Evolutionary conservation across 2,888 invertebrate genomes (phyloP).

Genomic region (Euspilapteryx auroguttella): DNA sequence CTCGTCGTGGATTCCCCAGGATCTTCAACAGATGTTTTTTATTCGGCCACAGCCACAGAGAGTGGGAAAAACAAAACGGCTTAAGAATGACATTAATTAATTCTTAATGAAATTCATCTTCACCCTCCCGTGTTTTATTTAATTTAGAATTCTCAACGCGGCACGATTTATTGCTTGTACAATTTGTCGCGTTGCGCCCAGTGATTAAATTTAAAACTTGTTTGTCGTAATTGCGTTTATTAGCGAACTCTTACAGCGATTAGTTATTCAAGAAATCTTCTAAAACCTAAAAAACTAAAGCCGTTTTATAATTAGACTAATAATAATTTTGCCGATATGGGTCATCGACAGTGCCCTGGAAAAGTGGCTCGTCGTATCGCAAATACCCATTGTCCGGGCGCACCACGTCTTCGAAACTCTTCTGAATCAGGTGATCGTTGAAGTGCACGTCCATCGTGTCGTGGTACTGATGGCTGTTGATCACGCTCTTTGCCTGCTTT

Average conservation of each 20-base stretch:
- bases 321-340: slow-evolving; percentile 49
- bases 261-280: too few species aligned
- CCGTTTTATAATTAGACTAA: too few species aligned
- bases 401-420: slow-evolving; percentile 30
- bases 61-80: slow-evolving; percentile 53
- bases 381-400: slow-evolving; percentile 37
- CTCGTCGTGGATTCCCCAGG: slow-evolving; percentile 29
- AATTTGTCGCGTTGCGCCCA: slow-evolving; percentile 44
- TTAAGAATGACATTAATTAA: slow-evolving; percentile 63
- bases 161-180: slow-evolving; percentile 51
- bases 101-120: slow-evolving; percentile 63
- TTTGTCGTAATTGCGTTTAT: slow-evolving; percentile 47
- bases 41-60: slow-evolving; percentile 32
- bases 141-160: slow-evolving; percentile 17
- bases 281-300: too few species aligned
- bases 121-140: slow-evolving; percentile 56
- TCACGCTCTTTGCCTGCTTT: slow-evolving; percentile 24
- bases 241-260: slow-evolving; percentile 23
- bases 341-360: slow-evolving; percentile 40
- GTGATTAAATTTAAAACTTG: slow-evolving; percentile 45
- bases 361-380: slow-evolving; percentile 41
- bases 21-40: slow-evolving; percentile 55
- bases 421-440: slow-evolving; percentile 30
- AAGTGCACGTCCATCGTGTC: slow-evolving; percentile 24
- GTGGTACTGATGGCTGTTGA: slow-evolving; percentile 52